Percentiles rank a stretch among this genome's conserved stretches.
Evolutionary conservation across 2,888 invertebrate genomes (phyloP).

Genomic region (Callyntrura sp.): DNA sequence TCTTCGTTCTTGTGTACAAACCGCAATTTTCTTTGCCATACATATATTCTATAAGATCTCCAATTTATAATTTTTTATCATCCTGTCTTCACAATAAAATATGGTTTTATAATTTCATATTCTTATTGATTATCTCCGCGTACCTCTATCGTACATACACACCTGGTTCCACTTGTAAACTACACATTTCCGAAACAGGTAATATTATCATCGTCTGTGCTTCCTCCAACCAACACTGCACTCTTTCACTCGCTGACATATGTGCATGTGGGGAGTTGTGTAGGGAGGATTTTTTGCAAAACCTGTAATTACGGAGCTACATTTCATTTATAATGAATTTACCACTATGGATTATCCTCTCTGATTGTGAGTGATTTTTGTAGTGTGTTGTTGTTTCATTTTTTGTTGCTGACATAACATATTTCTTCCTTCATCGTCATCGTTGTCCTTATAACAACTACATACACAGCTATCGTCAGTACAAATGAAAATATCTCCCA

Average conservation of each 20-base stretch:
- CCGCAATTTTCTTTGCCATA: background rate
- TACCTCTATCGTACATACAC: background rate
- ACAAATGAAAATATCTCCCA: slow-evolving; percentile 3
- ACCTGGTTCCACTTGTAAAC: background rate
- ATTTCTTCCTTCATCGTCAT: too few species aligned
- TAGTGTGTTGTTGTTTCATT: background rate
- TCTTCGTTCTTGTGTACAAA: background rate
- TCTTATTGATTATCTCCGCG: background rate
- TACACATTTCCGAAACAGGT: background rate
- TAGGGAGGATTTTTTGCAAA: background rate
- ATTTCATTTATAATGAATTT: slow-evolving; percentile 60
- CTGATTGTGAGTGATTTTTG: background rate
- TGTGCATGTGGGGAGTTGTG: background rate
- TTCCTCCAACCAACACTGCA: background rate
- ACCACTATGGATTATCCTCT: background rate
- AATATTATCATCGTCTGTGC: background rate
- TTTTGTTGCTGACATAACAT: background rate
- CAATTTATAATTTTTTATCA: background rate
- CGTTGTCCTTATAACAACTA: background rate
- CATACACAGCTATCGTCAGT: background rate
- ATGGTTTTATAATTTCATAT: background rate
- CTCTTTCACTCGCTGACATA: background rate
- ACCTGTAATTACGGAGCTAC: slow-evolving; percentile 62
- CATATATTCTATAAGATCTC: background rate
- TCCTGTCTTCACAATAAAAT: too few species aligned